Conservation (phyloP, 2,888 invertebrate species). For the Tanypteryx hageni region DNA sequence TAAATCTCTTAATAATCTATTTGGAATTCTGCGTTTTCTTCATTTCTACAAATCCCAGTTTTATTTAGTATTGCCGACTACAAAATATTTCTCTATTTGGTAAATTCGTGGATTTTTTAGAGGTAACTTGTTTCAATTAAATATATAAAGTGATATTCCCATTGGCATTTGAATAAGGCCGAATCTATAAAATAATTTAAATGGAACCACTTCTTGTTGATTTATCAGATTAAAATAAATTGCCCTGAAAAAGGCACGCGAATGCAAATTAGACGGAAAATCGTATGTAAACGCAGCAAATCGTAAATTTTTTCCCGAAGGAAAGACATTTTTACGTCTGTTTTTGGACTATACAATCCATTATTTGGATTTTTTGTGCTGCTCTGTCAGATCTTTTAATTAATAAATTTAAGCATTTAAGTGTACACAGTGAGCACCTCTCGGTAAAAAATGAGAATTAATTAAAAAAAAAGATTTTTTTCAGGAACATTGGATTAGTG, state of each 20-base stretch:
- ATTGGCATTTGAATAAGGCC: no score
- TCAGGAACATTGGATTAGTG: neutral
- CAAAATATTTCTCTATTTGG: no score
- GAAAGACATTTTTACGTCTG: conserved; percentile 14
- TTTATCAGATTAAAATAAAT: no score
- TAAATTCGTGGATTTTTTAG: no score
- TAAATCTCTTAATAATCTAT: no score
- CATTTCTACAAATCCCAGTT: no score
- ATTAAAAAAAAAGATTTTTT: neutral
- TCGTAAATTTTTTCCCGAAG: neutral
- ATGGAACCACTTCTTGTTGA: no score
- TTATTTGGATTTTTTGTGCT: conserved; percentile 3
- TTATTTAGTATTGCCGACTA: no score
- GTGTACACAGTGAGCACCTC: neutral
- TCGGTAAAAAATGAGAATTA: neutral
- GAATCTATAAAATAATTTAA: no score
- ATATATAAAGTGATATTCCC: no score
- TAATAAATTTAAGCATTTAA: neutral
- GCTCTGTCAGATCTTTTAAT: neutral
- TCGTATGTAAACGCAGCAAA: neutral
- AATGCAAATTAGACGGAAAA: neutral
- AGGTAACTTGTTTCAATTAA: no score
- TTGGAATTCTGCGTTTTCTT: no score
- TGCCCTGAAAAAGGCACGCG: neutral
- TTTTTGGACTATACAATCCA: neutral